Conservation (phyloP, 2,888 invertebrate genomes). For the Noctua fimbriata region DNA sequence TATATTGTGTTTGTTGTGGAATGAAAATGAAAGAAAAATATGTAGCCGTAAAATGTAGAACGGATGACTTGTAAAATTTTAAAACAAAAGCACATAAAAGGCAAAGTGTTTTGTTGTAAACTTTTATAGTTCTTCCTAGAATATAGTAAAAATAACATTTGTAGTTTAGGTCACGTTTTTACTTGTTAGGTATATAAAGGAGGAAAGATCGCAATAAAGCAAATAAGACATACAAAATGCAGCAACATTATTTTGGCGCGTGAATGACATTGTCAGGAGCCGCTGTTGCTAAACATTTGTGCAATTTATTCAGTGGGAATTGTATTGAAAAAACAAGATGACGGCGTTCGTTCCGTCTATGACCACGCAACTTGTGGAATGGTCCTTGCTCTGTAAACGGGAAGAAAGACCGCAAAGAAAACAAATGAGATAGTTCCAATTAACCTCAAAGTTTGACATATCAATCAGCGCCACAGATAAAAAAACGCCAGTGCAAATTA, state of each 20-base stretch:
- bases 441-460: constrained; percentile 36
- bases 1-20: background rate
- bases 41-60: constrained; percentile 27
- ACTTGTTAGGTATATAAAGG: constrained; percentile 9
- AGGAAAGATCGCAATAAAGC: background rate
- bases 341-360: background rate
- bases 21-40: constrained; percentile 34
- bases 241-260: background rate
- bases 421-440: constrained; percentile 10
- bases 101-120: constrained; percentile 15
- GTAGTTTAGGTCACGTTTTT: constrained; percentile 10
- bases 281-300: background rate
- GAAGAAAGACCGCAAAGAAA: constrained; percentile 10
- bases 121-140: constrained; percentile 43
- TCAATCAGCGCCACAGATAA: constrained; percentile 44
- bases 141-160: constrained; percentile 7
- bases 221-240: background rate
- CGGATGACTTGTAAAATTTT: constrained; percentile 21
- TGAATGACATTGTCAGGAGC: background rate
- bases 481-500: constrained; percentile 49
- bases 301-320: background rate
- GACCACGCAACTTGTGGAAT: background rate
- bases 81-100: constrained; percentile 40
- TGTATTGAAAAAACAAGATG: background rate
- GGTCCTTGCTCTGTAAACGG: background rate